Evolutionary conservation across 2,797 vertebrate species (phyloP).

Genomic region (Malacoctenus gilli): DNA sequence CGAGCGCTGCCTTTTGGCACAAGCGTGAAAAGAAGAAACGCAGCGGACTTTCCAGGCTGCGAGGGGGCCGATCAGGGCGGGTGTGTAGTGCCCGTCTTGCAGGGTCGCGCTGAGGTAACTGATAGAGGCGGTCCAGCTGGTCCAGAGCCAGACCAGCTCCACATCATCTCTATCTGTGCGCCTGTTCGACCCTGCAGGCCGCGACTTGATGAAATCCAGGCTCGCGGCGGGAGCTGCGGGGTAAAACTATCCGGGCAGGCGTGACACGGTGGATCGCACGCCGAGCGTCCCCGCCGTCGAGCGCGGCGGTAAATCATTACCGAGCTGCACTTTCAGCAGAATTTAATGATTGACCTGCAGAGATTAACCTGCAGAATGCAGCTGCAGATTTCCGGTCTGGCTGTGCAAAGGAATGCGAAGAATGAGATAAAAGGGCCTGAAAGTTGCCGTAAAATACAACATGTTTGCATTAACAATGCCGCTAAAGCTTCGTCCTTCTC

Average conservation of each 20-base stretch:
- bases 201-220: conserved; percentile 58
- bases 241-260: conserved; percentile 28
- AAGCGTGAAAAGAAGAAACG: conserved; percentile 42
- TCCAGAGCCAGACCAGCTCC: conserved; percentile 55
- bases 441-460: no score
- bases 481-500: no score
- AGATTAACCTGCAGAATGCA: conserved; percentile 2
- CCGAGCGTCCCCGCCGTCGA: conserved; percentile 19
- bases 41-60: conserved; percentile 54
- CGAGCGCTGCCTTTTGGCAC: conserved; percentile 58
- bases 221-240: conserved; percentile 32
- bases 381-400: background rate
- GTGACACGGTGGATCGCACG: conserved; percentile 25
- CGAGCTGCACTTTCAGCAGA: conserved; percentile 1
- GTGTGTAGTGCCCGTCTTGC: conserved; percentile 47
- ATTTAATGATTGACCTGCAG: conserved; percentile 46
- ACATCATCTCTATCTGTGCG: conserved; percentile 32
- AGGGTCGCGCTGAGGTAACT: conserved; percentile 54
- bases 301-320: conserved; percentile 51
- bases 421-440: no score
- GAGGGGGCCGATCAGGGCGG: conserved; percentile 40
- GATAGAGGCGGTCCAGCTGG: conserved; percentile 59
- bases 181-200: conserved; percentile 42
- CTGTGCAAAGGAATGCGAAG: no score
- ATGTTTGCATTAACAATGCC: no score